Evolutionary conservation across 2,113 vertebrate genomes (phyloP).

Genomic region (Bagarius yarrelli): DNA sequence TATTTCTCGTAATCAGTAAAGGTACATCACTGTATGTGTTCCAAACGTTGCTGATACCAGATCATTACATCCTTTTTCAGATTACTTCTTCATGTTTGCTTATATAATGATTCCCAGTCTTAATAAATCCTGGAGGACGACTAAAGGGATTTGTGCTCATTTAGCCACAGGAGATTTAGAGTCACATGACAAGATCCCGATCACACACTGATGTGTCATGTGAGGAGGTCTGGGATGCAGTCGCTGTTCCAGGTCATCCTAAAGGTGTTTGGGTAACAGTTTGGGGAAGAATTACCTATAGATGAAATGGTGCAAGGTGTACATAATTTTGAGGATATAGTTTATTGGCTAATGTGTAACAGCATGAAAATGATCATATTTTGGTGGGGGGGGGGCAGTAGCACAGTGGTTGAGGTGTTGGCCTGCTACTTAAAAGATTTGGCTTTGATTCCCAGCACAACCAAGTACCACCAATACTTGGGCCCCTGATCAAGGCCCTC

Average conservation of each 20-base stretch:
- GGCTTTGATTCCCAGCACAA: no score
- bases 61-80: no score
- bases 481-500: no score
- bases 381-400: no score
- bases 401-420: no score
- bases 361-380: not conserved
- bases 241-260: not conserved
- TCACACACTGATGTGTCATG: not conserved
- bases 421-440: no score
- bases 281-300: not conserved
- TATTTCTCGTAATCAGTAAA: no score
- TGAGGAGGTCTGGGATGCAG: not conserved
- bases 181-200: not conserved
- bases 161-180: not conserved
- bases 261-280: not conserved
- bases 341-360: not conserved
- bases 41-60: not conserved
- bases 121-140: not conserved
- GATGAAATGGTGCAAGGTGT: not conserved
- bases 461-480: no score
- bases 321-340: not conserved
- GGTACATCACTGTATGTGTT: not conserved
- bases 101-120: not conserved
- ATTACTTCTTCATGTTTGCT: not conserved
- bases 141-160: not conserved